Base-by-base conservation (phyloP, 1,140 invertebrate genomes). In the Rhyzopertha dominica region DNA sequence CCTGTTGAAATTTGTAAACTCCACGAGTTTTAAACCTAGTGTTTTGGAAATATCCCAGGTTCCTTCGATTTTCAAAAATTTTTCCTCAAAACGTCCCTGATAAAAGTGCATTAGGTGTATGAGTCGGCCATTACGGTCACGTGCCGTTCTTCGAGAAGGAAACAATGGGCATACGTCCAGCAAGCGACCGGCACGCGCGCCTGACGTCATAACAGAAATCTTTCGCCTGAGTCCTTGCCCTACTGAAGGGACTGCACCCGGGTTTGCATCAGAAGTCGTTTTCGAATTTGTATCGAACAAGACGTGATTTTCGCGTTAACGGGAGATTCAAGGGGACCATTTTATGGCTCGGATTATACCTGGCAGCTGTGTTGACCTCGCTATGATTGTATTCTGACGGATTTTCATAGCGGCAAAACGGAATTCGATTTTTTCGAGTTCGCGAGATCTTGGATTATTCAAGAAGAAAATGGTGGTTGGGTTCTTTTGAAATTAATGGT, bases 81-180 rank as follows among this genome's bases (percentile, higher is more conserved):
- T 30, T 12, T 36, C 16, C 5, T 4, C 9, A 40, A 22, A 40
- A 9, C 53, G 42, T 26, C 24, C 34, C 53, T 55, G 53, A 12
- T 36, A 47, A 35, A 51, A 40, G 38, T 29, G 43, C 43, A 37
- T 53, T 51, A 56, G 52, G 53, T 47, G 53, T 59, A 53, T 52
- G 58, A 54, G 48, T 53, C 55, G 46, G 57, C 57, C 57, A 61
- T 59, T 51, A 55, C 48, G 51, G 59, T 52, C 59, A 59, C 59
- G 59, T 61, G 59, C 49, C 48, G 43, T 46, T 57, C 50, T 59
- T 49, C 42, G 56, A 55, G 58, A 55, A 43, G 55, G 59, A 61
- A 61, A 61, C 57, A 59, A 61, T 60, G 51, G 55, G 59, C 53
- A 49, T 44, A 47, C 55, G 52, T 54, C 47, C 48, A 56, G 50